These are phyloP conservation scores for Ericerus pela DNA, from an alignment of 1,140 invertebrate species.

Conservation along the genomic window DNA sequence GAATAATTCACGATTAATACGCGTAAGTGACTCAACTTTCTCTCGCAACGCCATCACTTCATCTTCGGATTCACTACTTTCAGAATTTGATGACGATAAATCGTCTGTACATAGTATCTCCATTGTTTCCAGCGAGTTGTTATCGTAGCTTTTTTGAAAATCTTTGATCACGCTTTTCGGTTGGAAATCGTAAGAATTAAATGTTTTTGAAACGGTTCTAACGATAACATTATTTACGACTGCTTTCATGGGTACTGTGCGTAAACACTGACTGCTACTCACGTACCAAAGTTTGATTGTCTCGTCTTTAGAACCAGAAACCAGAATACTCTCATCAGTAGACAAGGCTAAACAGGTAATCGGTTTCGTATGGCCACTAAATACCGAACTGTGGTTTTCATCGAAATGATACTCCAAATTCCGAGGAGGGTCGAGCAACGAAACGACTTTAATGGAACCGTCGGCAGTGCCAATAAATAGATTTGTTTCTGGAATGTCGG, in stretches of 20 bases:
- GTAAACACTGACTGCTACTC: slow-evolving; percentile 49
- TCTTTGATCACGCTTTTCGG: slow-evolving; percentile 13
- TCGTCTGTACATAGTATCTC: neutral
- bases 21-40: neutral
- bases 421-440: slow-evolving; percentile 46
- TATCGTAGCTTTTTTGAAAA: slow-evolving; percentile 17
- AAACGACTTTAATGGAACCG: slow-evolving; percentile 52
- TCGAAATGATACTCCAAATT: slow-evolving; percentile 45
- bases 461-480: slow-evolving; percentile 54
- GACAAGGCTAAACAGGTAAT: slow-evolving; percentile 56
- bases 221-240: slow-evolving; percentile 53
- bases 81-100: neutral
- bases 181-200: slow-evolving; percentile 15
- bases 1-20: neutral
- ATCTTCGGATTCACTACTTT: neutral
- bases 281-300: slow-evolving; percentile 67
- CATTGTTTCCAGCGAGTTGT: neutral
- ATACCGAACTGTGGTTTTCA: slow-evolving; percentile 29
- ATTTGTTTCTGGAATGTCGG: slow-evolving; percentile 50
- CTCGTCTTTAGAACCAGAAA: slow-evolving; percentile 58
- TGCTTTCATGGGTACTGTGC: slow-evolving; percentile 53
- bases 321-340: slow-evolving; percentile 44
- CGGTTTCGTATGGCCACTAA: slow-evolving; percentile 46
- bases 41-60: neutral
- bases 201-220: slow-evolving; percentile 25